Percentiles rank a stretch among this genome's conserved stretches.
These are phyloP conservation scores for Pachyramphus minor DNA, from an alignment of 2,113 vertebrate species.

Conservation along the genomic window DNA sequence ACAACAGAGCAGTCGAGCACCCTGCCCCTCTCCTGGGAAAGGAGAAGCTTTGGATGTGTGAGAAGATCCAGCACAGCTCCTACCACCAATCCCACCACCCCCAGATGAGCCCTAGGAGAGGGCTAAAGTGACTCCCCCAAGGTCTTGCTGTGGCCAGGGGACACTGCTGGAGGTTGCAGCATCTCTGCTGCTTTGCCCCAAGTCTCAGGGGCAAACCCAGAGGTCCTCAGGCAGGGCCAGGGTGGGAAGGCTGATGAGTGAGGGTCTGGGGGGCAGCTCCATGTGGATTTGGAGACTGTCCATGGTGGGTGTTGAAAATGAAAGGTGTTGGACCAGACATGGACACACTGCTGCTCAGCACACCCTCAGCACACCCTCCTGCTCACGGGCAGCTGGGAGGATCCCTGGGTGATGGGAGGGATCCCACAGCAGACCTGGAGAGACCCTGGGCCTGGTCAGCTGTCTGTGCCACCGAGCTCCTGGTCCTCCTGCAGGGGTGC, in stretches of 20 bases:
- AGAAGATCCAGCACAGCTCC: background rate
- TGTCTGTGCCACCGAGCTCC: background rate
- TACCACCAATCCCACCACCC: rapidly evolving
- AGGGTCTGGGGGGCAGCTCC: background rate
- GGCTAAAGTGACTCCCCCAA: rapidly evolving
- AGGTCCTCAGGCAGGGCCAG: background rate
- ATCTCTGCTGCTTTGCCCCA: background rate
- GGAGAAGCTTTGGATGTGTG: background rate
- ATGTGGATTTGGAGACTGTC: background rate
- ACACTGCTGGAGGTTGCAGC: background rate
- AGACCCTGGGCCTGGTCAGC: background rate
- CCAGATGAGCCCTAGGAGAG: rapidly evolving
- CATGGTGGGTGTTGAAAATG: rapidly evolving
- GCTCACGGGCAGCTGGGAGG: background rate
- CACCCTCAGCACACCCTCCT: rapidly evolving
- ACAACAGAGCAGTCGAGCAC: background rate
- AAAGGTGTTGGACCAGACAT: rapidly evolving
- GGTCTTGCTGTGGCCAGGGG: rapidly evolving
- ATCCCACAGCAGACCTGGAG: background rate
- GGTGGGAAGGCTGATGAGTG: background rate
- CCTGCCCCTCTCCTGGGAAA: background rate
- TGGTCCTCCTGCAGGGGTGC: background rate
- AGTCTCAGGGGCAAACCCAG: background rate
- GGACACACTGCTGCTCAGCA: rapidly evolving
- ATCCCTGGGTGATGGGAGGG: rapidly evolving